A percentile compares a stretch with the other conserved stretches of the same genome.
Evolutionary conservation across 2,797 vertebrate species (phyloP).

Genomic region (Heterohyrax brucei): DNA sequence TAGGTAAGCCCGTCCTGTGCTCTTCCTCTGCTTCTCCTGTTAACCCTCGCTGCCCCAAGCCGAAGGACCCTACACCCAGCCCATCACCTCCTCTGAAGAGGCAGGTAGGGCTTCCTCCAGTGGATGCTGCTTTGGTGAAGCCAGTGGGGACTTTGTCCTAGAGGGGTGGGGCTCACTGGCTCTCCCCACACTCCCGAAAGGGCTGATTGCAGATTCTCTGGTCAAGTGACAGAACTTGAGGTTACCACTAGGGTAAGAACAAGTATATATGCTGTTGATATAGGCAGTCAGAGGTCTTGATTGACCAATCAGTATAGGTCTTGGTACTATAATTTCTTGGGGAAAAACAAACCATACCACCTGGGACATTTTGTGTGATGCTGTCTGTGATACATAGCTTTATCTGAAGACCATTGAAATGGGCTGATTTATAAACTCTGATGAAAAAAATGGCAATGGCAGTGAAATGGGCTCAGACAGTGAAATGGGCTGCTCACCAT

Average conservation of each 20-base stretch:
- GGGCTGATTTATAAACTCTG: not conserved
- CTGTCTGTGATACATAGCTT: not conserved
- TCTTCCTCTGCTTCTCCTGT: slow-evolving; percentile 90
- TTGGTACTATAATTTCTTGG: not conserved
- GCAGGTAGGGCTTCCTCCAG: slow-evolving; percentile 93
- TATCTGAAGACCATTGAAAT: not conserved
- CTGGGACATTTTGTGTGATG: not conserved
- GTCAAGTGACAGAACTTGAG: not conserved
- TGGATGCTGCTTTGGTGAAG: slow-evolving; percentile 9
- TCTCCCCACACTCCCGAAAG: not conserved
- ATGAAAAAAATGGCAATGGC: not conserved
- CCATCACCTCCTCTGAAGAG: slow-evolving; percentile 92
- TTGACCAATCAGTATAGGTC: not conserved
- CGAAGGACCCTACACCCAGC: slow-evolving; percentile 89
- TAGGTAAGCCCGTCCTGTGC: slow-evolving; percentile 89
- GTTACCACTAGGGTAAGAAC: not conserved
- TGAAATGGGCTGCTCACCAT: rapidly evolving
- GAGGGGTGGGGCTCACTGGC: slow-evolving; percentile 9
- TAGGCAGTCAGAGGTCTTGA: not conserved
- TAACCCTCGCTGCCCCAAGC: slow-evolving; percentile 91
- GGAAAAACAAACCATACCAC: not conserved
- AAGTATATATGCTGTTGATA: not conserved
- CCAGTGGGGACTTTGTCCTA: not conserved
- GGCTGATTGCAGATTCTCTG: not conserved
- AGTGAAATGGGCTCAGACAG: not conserved